Percentiles rank a stretch among this genome's conserved stretches.
Evolutionary conservation across 2,113 vertebrate species (phyloP).

Genomic region (Lepus americanus): DNA sequence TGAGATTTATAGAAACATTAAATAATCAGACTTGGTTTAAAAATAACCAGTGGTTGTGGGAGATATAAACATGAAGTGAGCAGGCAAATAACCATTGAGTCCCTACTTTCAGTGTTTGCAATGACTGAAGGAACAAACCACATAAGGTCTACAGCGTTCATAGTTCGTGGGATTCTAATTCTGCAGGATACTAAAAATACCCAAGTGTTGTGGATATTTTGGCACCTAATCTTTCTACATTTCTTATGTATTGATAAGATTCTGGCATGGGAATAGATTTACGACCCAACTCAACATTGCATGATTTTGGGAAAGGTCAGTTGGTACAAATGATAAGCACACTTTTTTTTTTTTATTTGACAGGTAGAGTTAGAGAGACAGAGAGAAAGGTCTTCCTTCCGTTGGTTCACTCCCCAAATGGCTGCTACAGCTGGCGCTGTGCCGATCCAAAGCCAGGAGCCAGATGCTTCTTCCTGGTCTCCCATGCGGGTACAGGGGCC

Average conservation of each 20-base stretch:
- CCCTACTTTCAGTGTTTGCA: constrained; percentile 80
- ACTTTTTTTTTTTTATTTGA: too few relatives aligned
- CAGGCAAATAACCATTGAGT: constrained; percentile 80
- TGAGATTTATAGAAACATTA: constrained; percentile 78
- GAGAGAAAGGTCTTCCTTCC: too few relatives aligned
- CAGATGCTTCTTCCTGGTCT: too few relatives aligned
- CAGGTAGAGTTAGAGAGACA: too few relatives aligned
- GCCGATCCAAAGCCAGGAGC: too few relatives aligned
- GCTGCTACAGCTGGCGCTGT: too few relatives aligned
- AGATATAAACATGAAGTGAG: too few relatives aligned
- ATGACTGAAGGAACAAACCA: constrained; percentile 82
- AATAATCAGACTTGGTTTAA: constrained; percentile 69
- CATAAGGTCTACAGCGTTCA: constrained; percentile 82
- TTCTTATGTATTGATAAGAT: constrained; percentile 78
- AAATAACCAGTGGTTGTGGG: constrained; percentile 75
- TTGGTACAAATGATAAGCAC: too few relatives aligned
- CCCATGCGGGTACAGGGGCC: too few relatives aligned
- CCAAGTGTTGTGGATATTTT: constrained; percentile 85
- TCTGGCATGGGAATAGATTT: constrained; percentile 80
- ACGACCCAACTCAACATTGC: constrained; percentile 58
- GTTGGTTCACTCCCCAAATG: too few relatives aligned
- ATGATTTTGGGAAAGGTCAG: too few relatives aligned
- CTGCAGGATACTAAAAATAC: constrained; percentile 46
- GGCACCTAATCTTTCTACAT: constrained; percentile 89
- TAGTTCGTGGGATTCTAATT: constrained; percentile 79